These are phyloP conservation scores for Patella pellucida DNA, from an alignment of 2,888 invertebrate genomes.

Conservation along the genomic window DNA sequence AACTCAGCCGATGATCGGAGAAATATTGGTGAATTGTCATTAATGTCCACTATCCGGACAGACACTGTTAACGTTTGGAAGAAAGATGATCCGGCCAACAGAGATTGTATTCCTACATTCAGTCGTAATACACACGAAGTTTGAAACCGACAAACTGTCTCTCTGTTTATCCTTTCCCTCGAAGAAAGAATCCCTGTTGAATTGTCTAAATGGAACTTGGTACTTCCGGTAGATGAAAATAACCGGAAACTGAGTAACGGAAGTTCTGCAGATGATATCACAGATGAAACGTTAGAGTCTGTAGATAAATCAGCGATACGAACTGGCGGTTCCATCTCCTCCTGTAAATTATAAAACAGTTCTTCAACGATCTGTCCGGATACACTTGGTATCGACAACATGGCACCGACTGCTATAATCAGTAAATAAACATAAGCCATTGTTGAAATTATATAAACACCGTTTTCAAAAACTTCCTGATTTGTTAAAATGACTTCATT, in stretches of 20 bases:
- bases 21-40: not conserved
- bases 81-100: not conserved
- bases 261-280: not conserved
- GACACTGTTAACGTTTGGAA: not conserved
- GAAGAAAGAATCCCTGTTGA: not conserved
- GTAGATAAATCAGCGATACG: not conserved
- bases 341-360: not conserved
- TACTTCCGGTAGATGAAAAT: not conserved
- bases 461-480: too few species aligned
- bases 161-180: not conserved
- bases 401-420: too few species aligned
- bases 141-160: not conserved
- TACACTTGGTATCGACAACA: too few species aligned
- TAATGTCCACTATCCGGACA: not conserved
- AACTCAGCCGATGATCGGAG: not conserved
- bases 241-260: not conserved
- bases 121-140: not conserved
- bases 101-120: conserved; percentile 1
- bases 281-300: not conserved
- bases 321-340: not conserved
- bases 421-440: too few species aligned
- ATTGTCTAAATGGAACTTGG: not conserved
- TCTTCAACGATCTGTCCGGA: not conserved
- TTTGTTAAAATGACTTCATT: too few species aligned
- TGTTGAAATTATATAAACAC: too few species aligned